Evolutionary conservation across 2,113 vertebrate genomes (phyloP).

Genomic region (Vimba vimba): DNA sequence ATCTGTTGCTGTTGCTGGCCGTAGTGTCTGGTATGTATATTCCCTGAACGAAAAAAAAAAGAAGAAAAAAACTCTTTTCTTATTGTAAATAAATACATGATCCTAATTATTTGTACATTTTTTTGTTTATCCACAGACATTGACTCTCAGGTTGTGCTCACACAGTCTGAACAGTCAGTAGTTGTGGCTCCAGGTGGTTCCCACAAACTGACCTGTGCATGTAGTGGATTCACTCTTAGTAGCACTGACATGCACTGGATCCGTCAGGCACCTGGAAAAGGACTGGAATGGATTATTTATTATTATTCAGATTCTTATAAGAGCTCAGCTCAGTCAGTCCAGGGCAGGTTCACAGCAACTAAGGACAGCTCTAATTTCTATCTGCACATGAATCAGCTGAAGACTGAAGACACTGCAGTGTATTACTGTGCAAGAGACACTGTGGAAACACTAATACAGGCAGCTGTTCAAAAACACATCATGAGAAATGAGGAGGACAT

Average conservation of each 20-base stretch:
- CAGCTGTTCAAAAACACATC: constrained; percentile 11
- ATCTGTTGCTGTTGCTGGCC: neutral
- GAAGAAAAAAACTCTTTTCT: too few relatives aligned
- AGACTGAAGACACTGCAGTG: constrained; percentile 33
- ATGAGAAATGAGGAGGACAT: too few relatives aligned
- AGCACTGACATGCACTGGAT: constrained; percentile 44
- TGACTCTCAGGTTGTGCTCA: constrained; percentile 28
- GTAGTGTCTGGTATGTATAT: neutral
- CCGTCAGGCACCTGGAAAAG: constrained; percentile 54
- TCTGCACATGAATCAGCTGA: neutral
- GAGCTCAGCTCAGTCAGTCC: constrained; percentile 28
- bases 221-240: constrained; percentile 37
- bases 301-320: rapidly evolving
- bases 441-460: too few relatives aligned
- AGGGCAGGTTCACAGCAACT: constrained; percentile 45
- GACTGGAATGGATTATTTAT: constrained; percentile 44
- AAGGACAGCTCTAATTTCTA: constrained; percentile 44
- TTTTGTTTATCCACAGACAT: neutral
- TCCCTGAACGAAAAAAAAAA: too few relatives aligned
- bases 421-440: constrained; percentile 1
- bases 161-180: constrained; percentile 40
- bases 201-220: constrained; percentile 31
- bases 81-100: neutral
- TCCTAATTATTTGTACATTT: neutral
- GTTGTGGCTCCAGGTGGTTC: constrained; percentile 23